phyloP scores from a whole-genome alignment of 2,113 vertebrate species.

The Crotophaga sulcirostris region DNA sequence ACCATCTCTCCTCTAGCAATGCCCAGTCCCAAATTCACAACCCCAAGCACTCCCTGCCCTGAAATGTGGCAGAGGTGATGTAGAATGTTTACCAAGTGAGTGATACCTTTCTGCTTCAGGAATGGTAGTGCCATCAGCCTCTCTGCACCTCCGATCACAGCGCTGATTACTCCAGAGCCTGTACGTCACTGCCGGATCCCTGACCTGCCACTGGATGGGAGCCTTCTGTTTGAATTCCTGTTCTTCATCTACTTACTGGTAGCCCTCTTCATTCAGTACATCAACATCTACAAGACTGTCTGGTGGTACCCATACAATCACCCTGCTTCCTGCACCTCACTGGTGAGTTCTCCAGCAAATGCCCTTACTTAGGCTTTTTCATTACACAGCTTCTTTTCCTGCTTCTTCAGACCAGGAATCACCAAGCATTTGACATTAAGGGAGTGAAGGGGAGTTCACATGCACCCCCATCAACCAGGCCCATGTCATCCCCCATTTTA shows the following conservation, averaged over 20 bases:
- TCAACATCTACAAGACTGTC: conserved; percentile 98
- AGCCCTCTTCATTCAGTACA: conserved; percentile 96
- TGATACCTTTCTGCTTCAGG: conserved; percentile 72
- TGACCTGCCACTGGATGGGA: conserved; percentile 91
- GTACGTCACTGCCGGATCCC: conserved; percentile 96
- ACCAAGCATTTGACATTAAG: neutral
- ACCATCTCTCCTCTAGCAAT: neutral
- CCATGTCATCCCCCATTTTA: neutral
- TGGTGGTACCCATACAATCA: conserved; percentile 99
- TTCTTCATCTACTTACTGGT: conserved; percentile 96
- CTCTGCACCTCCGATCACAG: conserved; percentile 90
- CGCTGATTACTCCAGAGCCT: conserved; percentile 94
- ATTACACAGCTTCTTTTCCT: neutral
- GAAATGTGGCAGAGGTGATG: neutral
- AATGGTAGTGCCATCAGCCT: conserved; percentile 89
- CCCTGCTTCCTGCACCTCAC: conserved; percentile 92
- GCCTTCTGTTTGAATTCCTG: conserved; percentile 93
- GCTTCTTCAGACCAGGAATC: neutral
- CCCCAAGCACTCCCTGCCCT: neutral
- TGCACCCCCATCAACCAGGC: neutral
- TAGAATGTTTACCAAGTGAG: neutral
- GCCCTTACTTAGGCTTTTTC: neutral
- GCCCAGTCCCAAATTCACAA: neutral
- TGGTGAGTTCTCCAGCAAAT: conserved; percentile 77
- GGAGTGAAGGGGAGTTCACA: neutral